Conservation (phyloP, 2,113 vertebrate genomes). For the Condylura cristata region DNA sequence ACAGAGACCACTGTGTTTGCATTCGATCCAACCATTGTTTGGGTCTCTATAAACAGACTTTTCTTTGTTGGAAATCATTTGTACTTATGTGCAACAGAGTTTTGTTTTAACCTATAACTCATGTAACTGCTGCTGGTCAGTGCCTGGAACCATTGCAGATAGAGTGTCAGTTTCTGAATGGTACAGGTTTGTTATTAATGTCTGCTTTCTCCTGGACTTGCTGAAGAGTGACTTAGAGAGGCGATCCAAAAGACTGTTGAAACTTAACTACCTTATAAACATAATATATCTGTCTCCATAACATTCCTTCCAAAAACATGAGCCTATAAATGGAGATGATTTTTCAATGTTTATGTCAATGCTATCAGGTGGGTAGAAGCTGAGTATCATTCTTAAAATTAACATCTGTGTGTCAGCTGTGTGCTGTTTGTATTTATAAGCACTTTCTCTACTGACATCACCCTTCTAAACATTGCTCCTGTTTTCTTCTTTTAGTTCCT, state of each 20-base stretch:
- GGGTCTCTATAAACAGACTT: not conserved
- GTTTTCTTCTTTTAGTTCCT: not conserved
- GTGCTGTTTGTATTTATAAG: not conserved
- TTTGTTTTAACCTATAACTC: not conserved
- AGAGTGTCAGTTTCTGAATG: not conserved
- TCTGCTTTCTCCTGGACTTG: not conserved
- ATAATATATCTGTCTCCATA: not conserved
- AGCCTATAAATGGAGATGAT: not conserved
- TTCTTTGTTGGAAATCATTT: not conserved
- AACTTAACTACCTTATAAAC: not conserved
- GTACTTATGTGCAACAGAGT: not conserved
- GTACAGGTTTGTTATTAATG: not conserved
- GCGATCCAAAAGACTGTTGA: not conserved
- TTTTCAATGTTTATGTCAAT: not conserved
- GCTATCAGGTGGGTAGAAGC: not conserved
- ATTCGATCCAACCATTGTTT: not conserved
- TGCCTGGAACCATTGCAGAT: not conserved
- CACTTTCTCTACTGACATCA: not conserved
- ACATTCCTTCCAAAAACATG: not conserved
- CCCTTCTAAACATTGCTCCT: not conserved
- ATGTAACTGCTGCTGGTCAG: not conserved
- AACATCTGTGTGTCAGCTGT: not conserved
- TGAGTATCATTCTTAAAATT: not conserved
- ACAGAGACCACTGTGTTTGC: not conserved
- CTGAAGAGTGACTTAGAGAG: not conserved